Evolutionary conservation across 2,888 invertebrate species (phyloP).

Genomic region (Eremobia ochroleuca): DNA sequence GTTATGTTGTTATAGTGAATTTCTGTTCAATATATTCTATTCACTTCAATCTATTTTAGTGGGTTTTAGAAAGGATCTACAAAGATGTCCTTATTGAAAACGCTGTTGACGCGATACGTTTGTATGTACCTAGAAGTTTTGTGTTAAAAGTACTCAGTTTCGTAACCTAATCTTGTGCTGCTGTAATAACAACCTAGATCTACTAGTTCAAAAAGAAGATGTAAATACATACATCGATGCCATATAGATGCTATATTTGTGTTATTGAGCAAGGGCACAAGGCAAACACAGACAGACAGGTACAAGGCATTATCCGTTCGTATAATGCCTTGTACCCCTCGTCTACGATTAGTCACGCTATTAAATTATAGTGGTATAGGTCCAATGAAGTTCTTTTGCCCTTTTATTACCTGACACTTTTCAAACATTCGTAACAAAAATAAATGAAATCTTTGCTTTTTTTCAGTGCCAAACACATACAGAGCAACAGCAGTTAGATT

Average conservation of each 20-base stretch:
- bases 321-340: neutral
- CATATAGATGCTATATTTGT: neutral
- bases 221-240: too few species aligned
- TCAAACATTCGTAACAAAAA: neutral
- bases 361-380: too few species aligned
- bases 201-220: slow-evolving; percentile 3
- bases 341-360: neutral
- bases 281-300: too few species aligned
- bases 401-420: too few species aligned
- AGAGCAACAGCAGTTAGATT: slow-evolving; percentile 72
- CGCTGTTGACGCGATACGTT: slow-evolving; percentile 73
- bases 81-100: slow-evolving; percentile 78
- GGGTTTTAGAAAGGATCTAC: neutral
- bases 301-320: too few species aligned
- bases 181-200: slow-evolving; percentile 35
- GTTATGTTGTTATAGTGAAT: slow-evolving; percentile 51
- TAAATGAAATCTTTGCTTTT: neutral
- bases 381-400: neutral
- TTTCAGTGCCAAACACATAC: slow-evolving; percentile 77
- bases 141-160: neutral
- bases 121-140: slow-evolving; percentile 70
- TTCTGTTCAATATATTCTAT: too few species aligned
- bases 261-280: too few species aligned
- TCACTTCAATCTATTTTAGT: neutral
- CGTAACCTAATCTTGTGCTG: neutral